These are phyloP conservation scores for Cantharis rustica DNA, from an alignment of 2,888 invertebrate species.

Conservation along the genomic window DNA sequence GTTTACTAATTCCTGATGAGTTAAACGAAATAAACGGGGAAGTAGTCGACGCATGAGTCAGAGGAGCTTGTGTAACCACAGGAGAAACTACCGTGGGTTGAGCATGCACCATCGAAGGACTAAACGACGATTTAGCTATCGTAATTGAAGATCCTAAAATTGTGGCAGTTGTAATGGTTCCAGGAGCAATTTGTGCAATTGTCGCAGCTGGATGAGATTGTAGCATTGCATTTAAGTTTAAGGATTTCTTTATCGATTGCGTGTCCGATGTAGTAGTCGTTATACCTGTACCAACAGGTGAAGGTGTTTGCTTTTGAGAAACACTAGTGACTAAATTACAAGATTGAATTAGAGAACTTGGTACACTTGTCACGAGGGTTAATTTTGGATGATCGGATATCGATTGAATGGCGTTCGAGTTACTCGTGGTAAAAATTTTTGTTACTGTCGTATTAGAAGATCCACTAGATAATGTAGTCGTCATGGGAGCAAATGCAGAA, in stretches of 20 bases:
- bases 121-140: conserved; percentile 48
- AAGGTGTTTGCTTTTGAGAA: conserved; percentile 14
- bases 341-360: conserved; percentile 36
- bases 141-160: conserved; percentile 51
- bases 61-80: conserved; percentile 26
- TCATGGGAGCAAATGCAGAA: background rate
- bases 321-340: conserved; percentile 26
- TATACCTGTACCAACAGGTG: background rate
- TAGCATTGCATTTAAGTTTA: conserved; percentile 56
- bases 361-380: conserved; percentile 41
- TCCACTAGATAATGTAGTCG: conserved; percentile 13
- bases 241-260: conserved; percentile 43
- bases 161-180: conserved; percentile 55
- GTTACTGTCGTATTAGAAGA: conserved; percentile 28
- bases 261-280: background rate
- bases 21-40: conserved; percentile 39
- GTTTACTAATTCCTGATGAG: conserved; percentile 46
- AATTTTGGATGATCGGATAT: conserved; percentile 49
- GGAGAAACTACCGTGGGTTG: conserved; percentile 49
- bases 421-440: conserved; percentile 37
- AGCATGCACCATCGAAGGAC: conserved; percentile 51
- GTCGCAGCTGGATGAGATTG: conserved; percentile 57
- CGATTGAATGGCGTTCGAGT: conserved; percentile 42
- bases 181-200: conserved; percentile 52
- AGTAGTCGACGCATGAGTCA: conserved; percentile 50